Evolutionary conservation across 2,888 invertebrate genomes (phyloP).

Genomic region (Hipparchia sbordonii): DNA sequence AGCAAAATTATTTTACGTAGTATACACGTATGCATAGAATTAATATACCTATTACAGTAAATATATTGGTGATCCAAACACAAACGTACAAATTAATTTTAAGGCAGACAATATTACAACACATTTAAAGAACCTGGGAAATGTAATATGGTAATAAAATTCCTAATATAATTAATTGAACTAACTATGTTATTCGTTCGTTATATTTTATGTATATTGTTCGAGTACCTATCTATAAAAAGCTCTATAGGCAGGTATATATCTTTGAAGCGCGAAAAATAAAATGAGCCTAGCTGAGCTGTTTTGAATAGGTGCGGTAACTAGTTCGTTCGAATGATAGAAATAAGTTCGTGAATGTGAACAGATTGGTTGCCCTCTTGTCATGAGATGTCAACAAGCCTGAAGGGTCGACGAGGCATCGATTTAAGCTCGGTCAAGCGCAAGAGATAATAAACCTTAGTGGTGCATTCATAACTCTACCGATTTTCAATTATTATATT

Average conservation of each 20-base stretch:
- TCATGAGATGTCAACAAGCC: slow-evolving; percentile 78
- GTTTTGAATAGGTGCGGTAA: slow-evolving; percentile 45
- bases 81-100: too few relatives aligned
- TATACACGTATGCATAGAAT: too few relatives aligned
- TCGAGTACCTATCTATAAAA: too few relatives aligned
- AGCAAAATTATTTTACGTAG: too few relatives aligned
- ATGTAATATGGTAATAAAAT: too few relatives aligned
- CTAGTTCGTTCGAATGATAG: slow-evolving; percentile 52
- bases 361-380: slow-evolving; percentile 55
- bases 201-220: background rate
- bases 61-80: too few relatives aligned
- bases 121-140: too few relatives aligned
- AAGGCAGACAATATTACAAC: too few relatives aligned
- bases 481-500: background rate
- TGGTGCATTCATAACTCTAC: slow-evolving; percentile 5
- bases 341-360: slow-evolving; percentile 54
- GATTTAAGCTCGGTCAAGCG: slow-evolving; percentile 79
- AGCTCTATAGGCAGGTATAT: too few relatives aligned
- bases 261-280: too few relatives aligned
- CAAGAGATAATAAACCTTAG: slow-evolving; percentile 67
- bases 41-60: too few relatives aligned
- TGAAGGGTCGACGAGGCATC: slow-evolving; percentile 69
- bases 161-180: too few relatives aligned
- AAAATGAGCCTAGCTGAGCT: background rate
- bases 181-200: background rate